Percentiles rank a stretch among this genome's conserved stretches.
Evolutionary conservation across 2,113 vertebrate genomes (phyloP).

Genomic region (Erythrocercus mccallii): DNA sequence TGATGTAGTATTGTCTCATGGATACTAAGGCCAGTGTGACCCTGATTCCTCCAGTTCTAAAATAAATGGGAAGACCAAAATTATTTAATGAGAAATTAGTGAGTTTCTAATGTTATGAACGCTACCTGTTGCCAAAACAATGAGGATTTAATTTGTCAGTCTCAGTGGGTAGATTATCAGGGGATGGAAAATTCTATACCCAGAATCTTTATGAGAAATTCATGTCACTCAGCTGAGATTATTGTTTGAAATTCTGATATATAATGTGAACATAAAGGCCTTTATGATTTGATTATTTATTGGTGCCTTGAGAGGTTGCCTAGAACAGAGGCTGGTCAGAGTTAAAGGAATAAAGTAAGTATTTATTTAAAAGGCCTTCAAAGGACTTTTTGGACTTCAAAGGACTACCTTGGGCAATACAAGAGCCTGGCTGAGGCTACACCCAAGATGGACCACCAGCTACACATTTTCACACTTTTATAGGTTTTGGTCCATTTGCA

Average conservation of each 20-base stretch:
- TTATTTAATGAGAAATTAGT: not conserved
- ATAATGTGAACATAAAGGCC: not conserved
- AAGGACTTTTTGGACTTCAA: no score
- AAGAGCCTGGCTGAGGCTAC: not conserved
- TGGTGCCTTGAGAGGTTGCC: not conserved
- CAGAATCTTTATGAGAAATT: not conserved
- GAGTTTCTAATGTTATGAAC: not conserved
- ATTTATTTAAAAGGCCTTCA: not conserved
- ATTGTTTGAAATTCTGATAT: not conserved
- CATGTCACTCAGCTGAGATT: not conserved
- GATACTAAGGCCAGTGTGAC: not conserved
- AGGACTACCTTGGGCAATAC: not conserved
- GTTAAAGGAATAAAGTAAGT: not conserved
- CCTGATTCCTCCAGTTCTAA: not conserved
- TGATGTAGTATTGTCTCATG: not conserved
- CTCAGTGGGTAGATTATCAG: not conserved
- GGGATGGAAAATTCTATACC: not conserved
- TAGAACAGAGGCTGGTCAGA: not conserved
- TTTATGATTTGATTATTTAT: not conserved
- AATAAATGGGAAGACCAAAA: not conserved
- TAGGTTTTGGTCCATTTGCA: not conserved
- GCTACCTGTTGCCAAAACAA: not conserved
- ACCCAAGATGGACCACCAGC: accelerated
- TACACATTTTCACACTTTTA: not conserved
- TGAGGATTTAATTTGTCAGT: not conserved